Conservation (phyloP, 2,888 invertebrate genomes). For the Gastracanthus pulcherrimus region DNA sequence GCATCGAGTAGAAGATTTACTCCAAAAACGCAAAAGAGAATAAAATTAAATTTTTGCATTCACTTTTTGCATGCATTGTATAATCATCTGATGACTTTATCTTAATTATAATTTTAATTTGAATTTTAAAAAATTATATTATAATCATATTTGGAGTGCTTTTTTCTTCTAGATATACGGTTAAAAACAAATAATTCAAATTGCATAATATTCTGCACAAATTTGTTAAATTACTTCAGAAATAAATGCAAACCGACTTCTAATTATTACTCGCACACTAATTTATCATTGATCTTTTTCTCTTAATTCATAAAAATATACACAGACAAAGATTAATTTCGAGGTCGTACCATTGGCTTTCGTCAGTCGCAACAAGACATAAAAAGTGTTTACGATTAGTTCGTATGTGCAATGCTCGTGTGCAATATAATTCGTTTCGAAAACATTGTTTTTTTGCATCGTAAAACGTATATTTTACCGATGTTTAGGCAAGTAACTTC, state of each 20-base stretch:
- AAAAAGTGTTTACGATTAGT: neutral
- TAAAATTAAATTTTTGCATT: too few species aligned
- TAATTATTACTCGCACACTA: neutral
- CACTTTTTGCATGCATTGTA: too few species aligned
- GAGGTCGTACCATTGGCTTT: neutral
- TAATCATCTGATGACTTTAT: too few species aligned
- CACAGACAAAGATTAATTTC: neutral
- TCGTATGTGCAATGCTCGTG: neutral
- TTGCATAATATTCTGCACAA: neutral
- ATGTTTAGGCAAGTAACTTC: neutral
- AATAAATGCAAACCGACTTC: neutral
- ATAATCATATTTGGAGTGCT: too few species aligned
- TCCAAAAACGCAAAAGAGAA: too few species aligned
- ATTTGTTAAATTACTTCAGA: neutral
- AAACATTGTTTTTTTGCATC: constrained; percentile 10
- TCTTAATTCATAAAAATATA: neutral
- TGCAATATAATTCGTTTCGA: constrained; percentile 10
- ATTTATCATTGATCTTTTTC: neutral
- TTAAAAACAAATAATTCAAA: neutral
- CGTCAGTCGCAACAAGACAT: neutral
- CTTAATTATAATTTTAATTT: too few species aligned
- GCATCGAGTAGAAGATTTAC: too few species aligned
- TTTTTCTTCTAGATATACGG: too few species aligned
- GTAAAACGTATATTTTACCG: neutral
- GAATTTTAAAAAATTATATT: too few species aligned